Conservation (phyloP, 2,888 invertebrate genomes). For the Parapristionchus giblindavisi region DNA sequence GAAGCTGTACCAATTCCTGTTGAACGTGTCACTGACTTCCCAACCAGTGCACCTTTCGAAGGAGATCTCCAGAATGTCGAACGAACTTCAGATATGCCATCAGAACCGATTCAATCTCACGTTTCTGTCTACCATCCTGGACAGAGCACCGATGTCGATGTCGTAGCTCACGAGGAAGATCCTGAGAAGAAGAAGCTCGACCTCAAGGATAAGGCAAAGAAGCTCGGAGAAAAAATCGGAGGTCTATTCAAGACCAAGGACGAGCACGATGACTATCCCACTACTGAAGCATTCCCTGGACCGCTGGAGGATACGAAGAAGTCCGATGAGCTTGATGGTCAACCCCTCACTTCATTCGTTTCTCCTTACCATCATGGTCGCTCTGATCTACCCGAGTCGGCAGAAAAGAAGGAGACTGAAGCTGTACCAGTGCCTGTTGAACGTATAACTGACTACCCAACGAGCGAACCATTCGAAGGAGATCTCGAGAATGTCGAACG, state of each 20-base stretch:
- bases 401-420: not conserved
- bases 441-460: not conserved
- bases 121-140: slow-evolving; percentile 22
- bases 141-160: not conserved
- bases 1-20: not conserved
- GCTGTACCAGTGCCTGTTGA: not conserved
- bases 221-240: slow-evolving; percentile 9
- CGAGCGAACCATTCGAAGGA: not conserved
- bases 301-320: slow-evolving; percentile 5
- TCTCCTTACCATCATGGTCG: slow-evolving; percentile 20
- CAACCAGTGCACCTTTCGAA: slow-evolving; percentile 6
- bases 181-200: slow-evolving; percentile 30
- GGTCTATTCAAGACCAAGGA: slow-evolving; percentile 14
- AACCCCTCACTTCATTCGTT: not conserved
- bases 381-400: not conserved
- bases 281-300: slow-evolving; percentile 1
- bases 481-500: not conserved
- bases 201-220: slow-evolving; percentile 18
- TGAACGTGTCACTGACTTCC: not conserved
- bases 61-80: not conserved
- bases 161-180: not conserved
- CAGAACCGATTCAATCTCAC: not conserved
- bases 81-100: not conserved
- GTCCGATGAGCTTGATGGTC: not conserved
- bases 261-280: slow-evolving; percentile 16